Evolutionary conservation across 2,113 vertebrate genomes (phyloP).

Genomic region (Leuciscus idus): DNA sequence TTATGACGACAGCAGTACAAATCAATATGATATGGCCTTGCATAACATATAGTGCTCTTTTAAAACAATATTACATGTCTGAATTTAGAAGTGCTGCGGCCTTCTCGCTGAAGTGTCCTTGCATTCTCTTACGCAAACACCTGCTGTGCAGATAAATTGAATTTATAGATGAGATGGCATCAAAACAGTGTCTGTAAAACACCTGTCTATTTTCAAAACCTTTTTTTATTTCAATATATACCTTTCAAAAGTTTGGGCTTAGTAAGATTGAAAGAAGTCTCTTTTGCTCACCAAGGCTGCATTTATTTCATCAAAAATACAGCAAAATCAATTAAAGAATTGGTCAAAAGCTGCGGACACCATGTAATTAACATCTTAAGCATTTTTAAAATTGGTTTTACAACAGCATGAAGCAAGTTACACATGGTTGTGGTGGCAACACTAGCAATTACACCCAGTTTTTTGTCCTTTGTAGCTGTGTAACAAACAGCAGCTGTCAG

Average conservation of each 20-base stretch:
- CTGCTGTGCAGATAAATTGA: constrained; percentile 20
- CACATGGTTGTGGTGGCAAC: background rate
- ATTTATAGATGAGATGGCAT: background rate
- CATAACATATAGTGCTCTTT: background rate
- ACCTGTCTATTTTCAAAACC: background rate
- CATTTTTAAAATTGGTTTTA: background rate
- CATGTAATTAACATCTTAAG: background rate
- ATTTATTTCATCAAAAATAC: too few relatives aligned
- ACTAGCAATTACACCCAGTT: constrained; percentile 22
- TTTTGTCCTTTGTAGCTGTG: constrained; percentile 21
- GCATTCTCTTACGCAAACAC: background rate
- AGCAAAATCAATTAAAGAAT: too few relatives aligned
- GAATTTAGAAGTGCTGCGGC: background rate
- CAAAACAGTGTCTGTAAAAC: background rate
- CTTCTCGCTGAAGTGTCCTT: background rate
- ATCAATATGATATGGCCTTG: background rate
- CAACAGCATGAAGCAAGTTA: background rate
- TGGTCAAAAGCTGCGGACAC: background rate
- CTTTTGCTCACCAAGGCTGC: too few relatives aligned
- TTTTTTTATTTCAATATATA: background rate
- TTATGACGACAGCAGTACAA: background rate
- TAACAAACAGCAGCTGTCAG: constrained; percentile 41
- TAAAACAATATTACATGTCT: background rate
- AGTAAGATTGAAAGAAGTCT: too few relatives aligned
- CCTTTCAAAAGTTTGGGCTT: too few relatives aligned